Base-by-base conservation (phyloP, 2,113 vertebrate genomes). In the Uria lomvia region DNA sequence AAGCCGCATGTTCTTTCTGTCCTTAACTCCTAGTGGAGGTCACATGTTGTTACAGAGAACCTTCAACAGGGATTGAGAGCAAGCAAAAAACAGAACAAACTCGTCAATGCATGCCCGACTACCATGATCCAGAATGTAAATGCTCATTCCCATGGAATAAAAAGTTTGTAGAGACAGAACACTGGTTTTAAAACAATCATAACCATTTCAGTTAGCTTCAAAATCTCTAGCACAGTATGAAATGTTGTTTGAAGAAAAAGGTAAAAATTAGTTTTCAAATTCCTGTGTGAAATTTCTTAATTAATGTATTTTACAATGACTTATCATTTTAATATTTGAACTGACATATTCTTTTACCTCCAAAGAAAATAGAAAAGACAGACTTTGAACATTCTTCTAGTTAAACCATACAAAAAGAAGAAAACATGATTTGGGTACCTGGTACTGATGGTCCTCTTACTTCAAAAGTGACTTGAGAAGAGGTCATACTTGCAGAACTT, bases 361-460 rank as follows among this genome's bases (percentile, higher is more conserved):
- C n/a, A 34, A 70, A 36, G 11, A 89, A 92, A 77, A 63, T 8
- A 83, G 29, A 55, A 4, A 75, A 66, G 12, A 18, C 14, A 77
- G 23, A 4, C 26, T 87, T 32, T 45, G 38, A 87, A 73, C 9
- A 42, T 21, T 59, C 22, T 32, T 80, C 17, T 65, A 91, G 7
- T 30, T 42, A 76, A 86, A 60, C 9, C n/a, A 53, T 1, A 71
- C 3, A 79, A 32, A 77, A 85, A 81, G 12, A 8, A 89, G 9
- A 86, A 83, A 67, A 16, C 11, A 52, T 26, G 13, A 80, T 80
- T 82, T 82, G 38, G 72, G 92, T 98, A 99, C 99, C 99, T 98
- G 98, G 97, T 59, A 97, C 97, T 62, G 98, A 98, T n/a, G 97
- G 91, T 96, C 99, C 99, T 98, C 97, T 98, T 80, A 99, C 92